These are phyloP conservation scores for Tetranychus truncatus DNA, from an alignment of 2,888 invertebrate species.

Conservation along the genomic window DNA sequence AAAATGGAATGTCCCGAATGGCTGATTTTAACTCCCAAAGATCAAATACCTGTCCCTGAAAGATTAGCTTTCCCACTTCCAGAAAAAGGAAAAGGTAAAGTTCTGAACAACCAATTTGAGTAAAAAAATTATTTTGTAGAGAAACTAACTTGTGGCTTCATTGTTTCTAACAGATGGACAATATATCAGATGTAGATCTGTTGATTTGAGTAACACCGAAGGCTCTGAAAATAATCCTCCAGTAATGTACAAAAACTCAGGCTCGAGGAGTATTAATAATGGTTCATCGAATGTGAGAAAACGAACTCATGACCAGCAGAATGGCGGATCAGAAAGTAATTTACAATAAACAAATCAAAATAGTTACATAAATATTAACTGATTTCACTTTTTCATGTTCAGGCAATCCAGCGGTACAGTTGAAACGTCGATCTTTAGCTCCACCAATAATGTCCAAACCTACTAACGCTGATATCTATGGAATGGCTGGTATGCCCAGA, in stretches of 20 bases:
- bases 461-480: conserved; percentile 19
- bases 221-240: not conserved
- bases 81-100: conserved; percentile 58
- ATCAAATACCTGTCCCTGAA: conserved; percentile 57
- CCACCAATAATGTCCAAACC: conserved; percentile 20
- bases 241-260: not conserved
- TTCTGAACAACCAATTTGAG: not conserved
- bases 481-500: conserved; percentile 18
- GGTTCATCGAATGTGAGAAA: conserved; percentile 40
- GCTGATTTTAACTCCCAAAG: conserved; percentile 52
- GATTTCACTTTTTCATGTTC: not conserved
- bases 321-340: not conserved
- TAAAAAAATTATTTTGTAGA: not conserved
- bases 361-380: not conserved
- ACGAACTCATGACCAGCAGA: conserved; percentile 14
- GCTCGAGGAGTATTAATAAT: conserved; percentile 30
- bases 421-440: conserved; percentile 20
- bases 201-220: not conserved
- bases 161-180: conserved; percentile 46
- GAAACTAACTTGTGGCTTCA: not conserved
- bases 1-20: conserved; percentile 44
- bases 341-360: not conserved
- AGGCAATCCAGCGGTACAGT: conserved; percentile 9
- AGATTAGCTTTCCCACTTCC: conserved; percentile 73
- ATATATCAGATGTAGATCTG: conserved; percentile 12